Conservation (phyloP, 1,140 invertebrate genomes). For the Papilio machaon region DNA sequence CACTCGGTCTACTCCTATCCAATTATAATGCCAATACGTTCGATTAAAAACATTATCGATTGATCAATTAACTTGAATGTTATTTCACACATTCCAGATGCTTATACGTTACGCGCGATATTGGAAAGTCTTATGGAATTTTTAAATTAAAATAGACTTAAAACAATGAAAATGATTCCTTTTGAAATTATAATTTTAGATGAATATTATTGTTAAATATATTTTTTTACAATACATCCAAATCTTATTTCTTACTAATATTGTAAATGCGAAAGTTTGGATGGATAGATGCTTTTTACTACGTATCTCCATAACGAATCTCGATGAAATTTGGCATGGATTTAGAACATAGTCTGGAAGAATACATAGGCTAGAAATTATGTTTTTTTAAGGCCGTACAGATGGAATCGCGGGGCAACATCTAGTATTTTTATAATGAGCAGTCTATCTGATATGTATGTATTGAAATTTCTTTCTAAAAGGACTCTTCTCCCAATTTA, state of each 20-base stretch:
- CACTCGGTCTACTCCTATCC: not conserved
- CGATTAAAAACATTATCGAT: conserved; percentile 24
- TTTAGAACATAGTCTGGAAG: too few relatives aligned
- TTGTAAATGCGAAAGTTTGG: too few relatives aligned
- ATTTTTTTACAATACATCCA: not conserved
- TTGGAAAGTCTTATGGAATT: not conserved
- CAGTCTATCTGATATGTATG: too few relatives aligned
- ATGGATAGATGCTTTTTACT: too few relatives aligned
- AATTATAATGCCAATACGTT: conserved; percentile 20
- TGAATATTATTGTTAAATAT: not conserved
- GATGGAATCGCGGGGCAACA: too few relatives aligned
- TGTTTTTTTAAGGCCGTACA: too few relatives aligned
- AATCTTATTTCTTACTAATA: not conserved
- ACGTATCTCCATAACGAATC: too few relatives aligned
- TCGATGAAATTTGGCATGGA: too few relatives aligned
- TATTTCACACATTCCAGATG: conserved; percentile 4
- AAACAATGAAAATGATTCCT: not conserved
- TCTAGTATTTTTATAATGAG: too few relatives aligned
- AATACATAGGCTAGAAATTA: too few relatives aligned
- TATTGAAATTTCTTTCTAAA: too few relatives aligned
- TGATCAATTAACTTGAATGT: not conserved
- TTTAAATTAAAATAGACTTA: not conserved
- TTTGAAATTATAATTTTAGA: not conserved
- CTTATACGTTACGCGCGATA: not conserved
- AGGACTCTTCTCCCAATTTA: too few relatives aligned